Evolutionary conservation across 2,113 vertebrate genomes (phyloP).

Genomic region (Pheucticus melanocephalus): DNA sequence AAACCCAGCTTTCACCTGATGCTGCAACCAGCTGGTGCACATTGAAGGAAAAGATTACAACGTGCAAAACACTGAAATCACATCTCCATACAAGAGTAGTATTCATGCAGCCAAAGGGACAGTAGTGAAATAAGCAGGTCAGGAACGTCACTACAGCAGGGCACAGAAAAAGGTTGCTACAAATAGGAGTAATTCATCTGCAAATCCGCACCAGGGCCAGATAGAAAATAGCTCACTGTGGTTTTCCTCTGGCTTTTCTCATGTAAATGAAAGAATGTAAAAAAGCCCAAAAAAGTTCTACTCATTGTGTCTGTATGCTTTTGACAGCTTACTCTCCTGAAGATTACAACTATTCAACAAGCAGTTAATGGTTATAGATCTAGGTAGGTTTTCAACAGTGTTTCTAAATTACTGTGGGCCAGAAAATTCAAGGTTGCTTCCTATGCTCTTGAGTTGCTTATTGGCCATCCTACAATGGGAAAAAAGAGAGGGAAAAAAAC

Average conservation of each 20-base stretch:
- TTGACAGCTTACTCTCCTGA: not conserved
- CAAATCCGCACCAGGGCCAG: not conserved
- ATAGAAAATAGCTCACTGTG: not conserved
- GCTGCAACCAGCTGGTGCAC: not conserved
- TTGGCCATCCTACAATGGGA: not conserved
- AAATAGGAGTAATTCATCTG: not conserved
- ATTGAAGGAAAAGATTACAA: not conserved
- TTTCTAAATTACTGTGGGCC: not conserved
- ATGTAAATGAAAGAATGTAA: not conserved
- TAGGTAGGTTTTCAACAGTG: not conserved
- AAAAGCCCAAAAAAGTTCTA: not conserved
- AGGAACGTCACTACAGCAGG: not conserved
- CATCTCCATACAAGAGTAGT: not conserved
- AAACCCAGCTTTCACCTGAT: not conserved
- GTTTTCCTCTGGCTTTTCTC: not conserved
- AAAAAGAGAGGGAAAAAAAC: accelerated
- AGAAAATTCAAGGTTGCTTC: not conserved
- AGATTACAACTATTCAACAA: not conserved
- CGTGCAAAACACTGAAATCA: not conserved
- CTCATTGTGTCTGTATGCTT: not conserved
- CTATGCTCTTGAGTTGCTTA: not conserved
- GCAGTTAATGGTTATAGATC: not conserved
- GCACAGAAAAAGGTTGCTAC: not conserved
- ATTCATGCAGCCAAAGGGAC: not conserved
- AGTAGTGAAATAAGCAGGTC: not conserved